Evolutionary conservation across 2,888 invertebrate species (phyloP), one percentile per base, ranked within the genome.

Genomic region (Drosophila lacicola): DNA sequence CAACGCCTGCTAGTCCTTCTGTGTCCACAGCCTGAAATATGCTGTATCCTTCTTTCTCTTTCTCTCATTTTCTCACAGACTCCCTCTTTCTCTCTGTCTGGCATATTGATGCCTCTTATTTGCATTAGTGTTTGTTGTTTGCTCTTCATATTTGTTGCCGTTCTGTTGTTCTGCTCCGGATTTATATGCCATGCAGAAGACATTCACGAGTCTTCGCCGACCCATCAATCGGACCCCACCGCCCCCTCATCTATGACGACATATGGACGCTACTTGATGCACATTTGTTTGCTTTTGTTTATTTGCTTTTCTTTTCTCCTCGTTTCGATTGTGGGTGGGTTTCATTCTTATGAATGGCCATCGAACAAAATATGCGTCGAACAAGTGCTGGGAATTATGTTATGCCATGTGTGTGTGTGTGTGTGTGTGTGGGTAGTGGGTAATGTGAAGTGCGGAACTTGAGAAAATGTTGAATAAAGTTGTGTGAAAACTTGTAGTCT

Each of bases 51-150:
- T 44, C 1, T 39, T 44, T 47, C 39, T 21, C 39, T 45, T 58
- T 55, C 34, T 34, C 44, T 46, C 1, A 39, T 11, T 41, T n/a
- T 17, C 14, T 37, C 29, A 25, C 36, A 25, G 17, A 4, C 11
- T 19, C 21, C 14, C 47, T 49, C 29, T 29, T 11, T 13, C 33
- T 14, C 13, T 54, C 29, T 54, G 69, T 46, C 44, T 70, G 75
- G 76, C 86, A 75, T 86, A 82, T 82, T 82, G 82, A 82, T 82
- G 85, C 80, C 50, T 67, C 73, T 63, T 82, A 87, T 88, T 88
- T 88, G 82, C 86, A 82, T 82, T 82, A 82, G 72, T 82, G 69
- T 82, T 82, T 82, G 76, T 66, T 76, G 88, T 86, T 88, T 88
- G 80, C 88, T 74, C 79, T 87, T 87, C 67, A 81, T 78, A 82